These are phyloP conservation scores for Amphilophus citrinellus DNA, from an alignment of 2,113 vertebrate genomes.

Conservation along the genomic window DNA sequence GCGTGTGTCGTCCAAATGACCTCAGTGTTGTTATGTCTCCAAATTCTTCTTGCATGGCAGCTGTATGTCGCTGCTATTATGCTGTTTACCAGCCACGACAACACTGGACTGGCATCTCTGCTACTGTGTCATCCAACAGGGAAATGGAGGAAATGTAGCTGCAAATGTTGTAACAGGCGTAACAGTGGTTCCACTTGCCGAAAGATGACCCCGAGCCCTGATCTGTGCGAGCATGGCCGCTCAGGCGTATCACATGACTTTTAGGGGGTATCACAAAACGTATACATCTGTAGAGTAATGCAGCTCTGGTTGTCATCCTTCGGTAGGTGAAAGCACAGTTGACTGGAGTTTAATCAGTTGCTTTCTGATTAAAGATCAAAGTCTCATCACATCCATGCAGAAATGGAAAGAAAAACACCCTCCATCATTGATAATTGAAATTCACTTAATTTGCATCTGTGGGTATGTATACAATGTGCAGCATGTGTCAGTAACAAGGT, in stretches of 20 bases:
- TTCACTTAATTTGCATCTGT: slow-evolving; percentile 70
- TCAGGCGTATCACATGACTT: slow-evolving; percentile 52
- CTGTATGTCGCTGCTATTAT: slow-evolving; percentile 32
- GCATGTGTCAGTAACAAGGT: slow-evolving; percentile 1
- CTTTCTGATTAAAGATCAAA: slow-evolving; percentile 84
- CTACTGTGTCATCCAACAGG: slow-evolving; percentile 70
- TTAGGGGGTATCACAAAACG: slow-evolving; percentile 20
- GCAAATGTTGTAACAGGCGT: slow-evolving; percentile 76
- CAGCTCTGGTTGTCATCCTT: slow-evolving; percentile 78
- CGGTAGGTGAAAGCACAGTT: slow-evolving; percentile 81
- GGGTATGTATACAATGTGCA: slow-evolving; percentile 39
- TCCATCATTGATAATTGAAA: slow-evolving; percentile 85
- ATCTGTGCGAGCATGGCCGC: slow-evolving; percentile 50
- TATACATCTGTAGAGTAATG: slow-evolving; percentile 4
- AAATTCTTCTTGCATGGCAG: slow-evolving; percentile 56
- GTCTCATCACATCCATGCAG: slow-evolving; percentile 85
- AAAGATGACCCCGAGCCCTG: slow-evolving; percentile 80
- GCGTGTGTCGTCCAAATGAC: slow-evolving; percentile 8
- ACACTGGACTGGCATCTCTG: slow-evolving; percentile 31
- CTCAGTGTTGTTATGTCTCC: slow-evolving; percentile 27
- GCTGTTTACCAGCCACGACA: slow-evolving; percentile 42
- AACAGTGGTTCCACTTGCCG: slow-evolving; percentile 81
- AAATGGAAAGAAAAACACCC: slow-evolving; percentile 83
- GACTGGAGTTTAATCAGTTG: slow-evolving; percentile 83
- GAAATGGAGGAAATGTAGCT: slow-evolving; percentile 73